Conservation (phyloP, 2,888 invertebrate genomes). For the Epirrhoe alternata region DNA sequence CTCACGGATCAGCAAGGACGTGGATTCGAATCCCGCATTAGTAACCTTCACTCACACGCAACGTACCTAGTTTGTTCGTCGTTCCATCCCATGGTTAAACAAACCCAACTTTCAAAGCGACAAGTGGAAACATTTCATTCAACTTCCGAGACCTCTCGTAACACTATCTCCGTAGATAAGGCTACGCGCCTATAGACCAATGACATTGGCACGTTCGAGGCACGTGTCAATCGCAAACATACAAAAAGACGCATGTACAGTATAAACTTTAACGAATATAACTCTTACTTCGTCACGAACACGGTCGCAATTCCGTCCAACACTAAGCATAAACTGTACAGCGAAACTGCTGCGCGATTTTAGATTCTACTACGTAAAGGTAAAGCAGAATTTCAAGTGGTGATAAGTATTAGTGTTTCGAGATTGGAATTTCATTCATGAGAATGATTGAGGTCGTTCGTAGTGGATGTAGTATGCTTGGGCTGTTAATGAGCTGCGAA, state of each 20-base stretch:
- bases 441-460: conserved; percentile 34
- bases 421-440: conserved; percentile 35
- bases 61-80: neutral
- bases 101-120: neutral
- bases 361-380: neutral
- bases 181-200: conserved; percentile 35
- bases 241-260: conserved; percentile 19
- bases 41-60: no score
- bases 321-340: neutral
- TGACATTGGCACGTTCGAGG: conserved; percentile 47
- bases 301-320: neutral
- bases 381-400: conserved; percentile 11
- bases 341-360: neutral
- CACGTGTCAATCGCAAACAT: conserved; percentile 28
- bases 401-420: neutral
- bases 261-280: neutral
- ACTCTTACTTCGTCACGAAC: neutral
- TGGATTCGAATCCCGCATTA: no score
- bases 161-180: conserved; percentile 20
- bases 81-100: neutral
- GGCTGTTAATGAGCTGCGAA: neutral
- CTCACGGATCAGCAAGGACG: no score
- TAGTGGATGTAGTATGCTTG: conserved; percentile 18
- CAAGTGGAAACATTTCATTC: neutral
- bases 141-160: conserved; percentile 6